These are phyloP conservation scores for Drosophila obscura DNA, from an alignment of 1,140 invertebrate species.

Conservation along the genomic window DNA sequence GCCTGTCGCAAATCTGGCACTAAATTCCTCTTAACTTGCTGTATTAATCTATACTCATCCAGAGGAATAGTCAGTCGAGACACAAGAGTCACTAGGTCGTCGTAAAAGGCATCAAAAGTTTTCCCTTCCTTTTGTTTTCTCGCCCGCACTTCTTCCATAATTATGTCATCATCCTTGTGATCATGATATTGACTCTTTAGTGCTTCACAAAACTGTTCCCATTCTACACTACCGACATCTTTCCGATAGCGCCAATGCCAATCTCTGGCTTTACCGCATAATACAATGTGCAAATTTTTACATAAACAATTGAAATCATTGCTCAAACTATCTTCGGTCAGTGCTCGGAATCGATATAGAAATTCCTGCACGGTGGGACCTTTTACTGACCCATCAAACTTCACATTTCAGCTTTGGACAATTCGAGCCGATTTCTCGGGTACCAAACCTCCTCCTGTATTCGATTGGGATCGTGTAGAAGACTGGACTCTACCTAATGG, in stretches of 20 bases:
- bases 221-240: neutral
- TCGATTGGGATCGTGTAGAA: no score
- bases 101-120: neutral
- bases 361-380: neutral
- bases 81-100: neutral
- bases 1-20: no score
- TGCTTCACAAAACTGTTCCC: constrained; percentile 8
- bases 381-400: neutral
- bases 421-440: constrained; percentile 7
- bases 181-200: constrained; percentile 4
- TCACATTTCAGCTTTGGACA: neutral
- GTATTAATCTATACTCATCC: no score
- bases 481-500: no score
- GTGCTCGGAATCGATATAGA: neutral
- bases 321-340: neutral
- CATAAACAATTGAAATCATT: neutral
- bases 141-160: constrained; percentile 6
- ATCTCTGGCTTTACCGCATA: neutral
- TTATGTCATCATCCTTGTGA: constrained; percentile 6
- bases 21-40: no score
- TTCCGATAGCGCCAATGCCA: neutral
- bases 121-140: constrained; percentile 4
- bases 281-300: no score
- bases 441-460: neutral
- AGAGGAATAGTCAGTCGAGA: no score